phyloP scores from a whole-genome alignment of 2,888 invertebrate genomes.

The Conistra vaccinii region DNA sequence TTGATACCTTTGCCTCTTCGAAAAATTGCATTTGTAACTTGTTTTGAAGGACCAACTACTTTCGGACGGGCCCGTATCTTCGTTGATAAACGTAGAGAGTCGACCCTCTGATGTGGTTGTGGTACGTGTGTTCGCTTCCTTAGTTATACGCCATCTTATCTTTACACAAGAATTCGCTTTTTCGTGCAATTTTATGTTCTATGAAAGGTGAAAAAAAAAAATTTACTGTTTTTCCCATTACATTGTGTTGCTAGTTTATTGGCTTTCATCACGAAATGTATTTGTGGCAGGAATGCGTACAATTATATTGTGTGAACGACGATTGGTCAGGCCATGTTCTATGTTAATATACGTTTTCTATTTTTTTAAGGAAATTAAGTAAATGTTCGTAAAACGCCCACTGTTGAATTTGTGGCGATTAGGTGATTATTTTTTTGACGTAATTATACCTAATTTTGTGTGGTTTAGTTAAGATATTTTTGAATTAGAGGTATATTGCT shows the following conservation, averaged over 20 bases:
- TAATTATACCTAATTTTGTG: slow-evolving; percentile 37
- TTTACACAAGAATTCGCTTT: slow-evolving; percentile 48
- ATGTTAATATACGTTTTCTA: slow-evolving; percentile 26
- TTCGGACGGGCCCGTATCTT: too few species aligned
- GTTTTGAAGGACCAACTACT: too few species aligned
- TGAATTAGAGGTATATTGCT: neutral
- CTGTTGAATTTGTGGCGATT: slow-evolving; percentile 32
- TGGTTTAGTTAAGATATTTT: slow-evolving; percentile 46
- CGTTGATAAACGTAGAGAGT: too few species aligned
- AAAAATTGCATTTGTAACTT: too few species aligned
- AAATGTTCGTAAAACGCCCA: slow-evolving; percentile 37
- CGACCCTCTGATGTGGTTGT: too few species aligned
- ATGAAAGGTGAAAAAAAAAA: slow-evolving; percentile 52
- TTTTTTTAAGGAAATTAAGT: slow-evolving; percentile 47
- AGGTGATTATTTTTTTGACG: slow-evolving; percentile 43
- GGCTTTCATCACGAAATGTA: slow-evolving; percentile 68
- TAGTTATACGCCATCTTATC: slow-evolving; percentile 35
- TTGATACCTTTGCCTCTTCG: too few species aligned
- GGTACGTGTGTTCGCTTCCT: too few species aligned
- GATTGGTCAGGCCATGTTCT: slow-evolving; percentile 66
- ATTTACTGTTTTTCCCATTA: slow-evolving; percentile 29
- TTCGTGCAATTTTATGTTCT: slow-evolving; percentile 34
- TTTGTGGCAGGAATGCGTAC: slow-evolving; percentile 58
- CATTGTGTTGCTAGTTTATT: slow-evolving; percentile 68
- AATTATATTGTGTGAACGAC: slow-evolving; percentile 63